Evolutionary conservation across 2,888 invertebrate species (phyloP), one percentile per base, ranked within the genome.

Genomic region (Eumacrocentrus americanus): DNA sequence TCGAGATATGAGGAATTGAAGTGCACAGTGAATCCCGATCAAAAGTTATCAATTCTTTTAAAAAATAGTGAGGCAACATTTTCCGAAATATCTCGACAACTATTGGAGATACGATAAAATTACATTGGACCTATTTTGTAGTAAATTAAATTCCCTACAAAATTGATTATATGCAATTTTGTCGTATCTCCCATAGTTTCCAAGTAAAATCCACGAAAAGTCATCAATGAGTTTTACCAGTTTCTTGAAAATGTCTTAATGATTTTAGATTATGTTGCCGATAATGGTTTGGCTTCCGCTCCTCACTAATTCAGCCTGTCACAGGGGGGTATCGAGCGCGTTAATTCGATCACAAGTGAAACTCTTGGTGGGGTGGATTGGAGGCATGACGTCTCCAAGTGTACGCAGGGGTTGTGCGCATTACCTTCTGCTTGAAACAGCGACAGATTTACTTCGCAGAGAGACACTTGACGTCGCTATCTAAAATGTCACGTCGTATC

Each of bases 251-350:
- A 42, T 12, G 3, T 23, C 23, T n/a, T 3, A 23, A 14, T 25
- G 7, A 46, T 46, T 42, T 42, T 0, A 46, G 7, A 7, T 23
- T 42, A 6, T 37, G 48, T 16, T 23, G 22, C 29, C 73, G 75
- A 77, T 77, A 78, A 78, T 76, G 77, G 53, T 47, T 9, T 59
- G 59, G 69, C 71, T 69, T 70, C 72, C 57, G 70, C 72, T 75
- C 78, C 78, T 80, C 78, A 79, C 79, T 80, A 78, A 79, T 80
- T 76, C 75, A 76, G 75, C 76, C 77, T 75, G 78, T 76, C 78
- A 72, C 46, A 22, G 23, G 23, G 62, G 73, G 72, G 72, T 80
- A 79, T 80, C 80, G 75, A 58, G 71, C 73, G 71, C 73, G 76
- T 73, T 80, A 80, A 80, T 80, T 80, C 77, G 80, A 80, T 80